Evolutionary conservation across 2,888 invertebrate genomes (phyloP).

Genomic region (Lagria hirta): DNA sequence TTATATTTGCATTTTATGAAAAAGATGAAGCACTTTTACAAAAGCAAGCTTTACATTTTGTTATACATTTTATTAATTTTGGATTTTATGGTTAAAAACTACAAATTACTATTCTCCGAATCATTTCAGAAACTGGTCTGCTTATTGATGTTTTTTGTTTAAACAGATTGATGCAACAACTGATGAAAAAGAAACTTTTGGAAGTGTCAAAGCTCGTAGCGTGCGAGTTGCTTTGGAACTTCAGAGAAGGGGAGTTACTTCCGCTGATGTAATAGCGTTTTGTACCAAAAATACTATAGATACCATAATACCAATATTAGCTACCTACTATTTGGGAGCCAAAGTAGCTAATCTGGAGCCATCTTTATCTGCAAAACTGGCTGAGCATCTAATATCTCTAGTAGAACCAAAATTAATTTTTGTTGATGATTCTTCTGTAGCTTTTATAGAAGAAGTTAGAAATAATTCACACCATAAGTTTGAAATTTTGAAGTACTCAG

Average conservation of each 20-base stretch:
- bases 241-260: conserved; percentile 47
- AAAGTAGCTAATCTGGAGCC: conserved; percentile 42
- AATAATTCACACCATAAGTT: conserved; percentile 24
- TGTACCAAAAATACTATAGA: conserved; percentile 56
- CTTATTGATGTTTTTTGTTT: too few relatives aligned
- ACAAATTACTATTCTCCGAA: too few relatives aligned
- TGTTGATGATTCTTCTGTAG: conserved; percentile 32
- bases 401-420: conserved; percentile 40
- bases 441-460: conserved; percentile 29
- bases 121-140: too few relatives aligned
- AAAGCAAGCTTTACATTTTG: too few relatives aligned
- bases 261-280: conserved; percentile 54
- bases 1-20: too few relatives aligned
- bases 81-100: too few relatives aligned
- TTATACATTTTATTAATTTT: too few relatives aligned
- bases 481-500: conserved; percentile 26
- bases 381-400: conserved; percentile 33
- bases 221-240: conserved; percentile 54
- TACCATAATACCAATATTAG: conserved; percentile 54
- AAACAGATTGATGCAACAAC: conserved; percentile 24
- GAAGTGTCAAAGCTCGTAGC: conserved; percentile 41
- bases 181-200: conserved; percentile 21
- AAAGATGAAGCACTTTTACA: too few relatives aligned
- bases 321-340: conserved; percentile 54
- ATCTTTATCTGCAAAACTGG: conserved; percentile 33